phyloP scores from a whole-genome alignment of 1,140 invertebrate species.

The Rhyzopertha dominica region DNA sequence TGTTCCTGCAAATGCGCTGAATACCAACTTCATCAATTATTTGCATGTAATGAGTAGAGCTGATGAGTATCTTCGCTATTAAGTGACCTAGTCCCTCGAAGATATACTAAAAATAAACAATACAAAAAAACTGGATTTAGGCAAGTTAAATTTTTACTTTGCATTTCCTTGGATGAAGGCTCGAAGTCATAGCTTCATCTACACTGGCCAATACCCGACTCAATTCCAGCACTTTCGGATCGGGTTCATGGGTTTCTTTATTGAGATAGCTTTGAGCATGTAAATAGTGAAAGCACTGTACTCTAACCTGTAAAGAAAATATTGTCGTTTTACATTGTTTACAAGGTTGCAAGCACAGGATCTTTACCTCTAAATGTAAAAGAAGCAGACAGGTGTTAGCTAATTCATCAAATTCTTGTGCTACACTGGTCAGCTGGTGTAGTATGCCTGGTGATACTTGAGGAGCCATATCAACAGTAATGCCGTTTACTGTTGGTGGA shows the following conservation, averaged over 20 bases:
- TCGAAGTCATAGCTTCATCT: slow-evolving; percentile 71
- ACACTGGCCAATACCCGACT: slow-evolving; percentile 73
- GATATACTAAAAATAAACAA: slow-evolving; percentile 67
- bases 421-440: slow-evolving; percentile 57
- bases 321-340: slow-evolving; percentile 10
- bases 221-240: slow-evolving; percentile 75
- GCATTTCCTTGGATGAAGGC: slow-evolving; percentile 67
- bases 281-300: slow-evolving; percentile 93
- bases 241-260: slow-evolving; percentile 66
- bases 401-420: slow-evolving; percentile 79
- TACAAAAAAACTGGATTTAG: slow-evolving; percentile 3
- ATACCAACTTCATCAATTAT: slow-evolving; percentile 75
- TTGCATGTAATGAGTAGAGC: slow-evolving; percentile 72
- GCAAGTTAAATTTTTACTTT: slow-evolving; percentile 48
- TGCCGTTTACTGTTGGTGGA: slow-evolving; percentile 39
- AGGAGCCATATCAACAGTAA: slow-evolving; percentile 20
- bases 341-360: slow-evolving; percentile 3
- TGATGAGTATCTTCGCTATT: slow-evolving; percentile 80
- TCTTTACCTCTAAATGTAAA: slow-evolving; percentile 75
- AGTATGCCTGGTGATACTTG: slow-evolving; percentile 44
- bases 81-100: slow-evolving; percentile 90
- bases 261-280: slow-evolving; percentile 62
- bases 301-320: slow-evolving; percentile 56
- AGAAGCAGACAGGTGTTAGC: slow-evolving; percentile 86
- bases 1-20: slow-evolving; percentile 79